Evolutionary conservation across 2,113 vertebrate species (phyloP).

Genomic region (Pongo abelii): DNA sequence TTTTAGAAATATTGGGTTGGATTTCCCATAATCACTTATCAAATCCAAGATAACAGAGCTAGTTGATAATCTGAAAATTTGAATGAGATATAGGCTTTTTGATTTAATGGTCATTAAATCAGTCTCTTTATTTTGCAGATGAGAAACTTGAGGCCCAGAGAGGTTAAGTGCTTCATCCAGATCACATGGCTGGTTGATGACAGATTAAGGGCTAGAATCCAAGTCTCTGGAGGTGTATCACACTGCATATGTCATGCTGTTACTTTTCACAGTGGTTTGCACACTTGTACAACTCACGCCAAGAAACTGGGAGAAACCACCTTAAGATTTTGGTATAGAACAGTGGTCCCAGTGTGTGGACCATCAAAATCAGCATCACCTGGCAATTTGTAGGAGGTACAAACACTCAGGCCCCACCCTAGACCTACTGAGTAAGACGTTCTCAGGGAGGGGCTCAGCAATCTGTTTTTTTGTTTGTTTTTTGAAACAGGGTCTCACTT

Average conservation of each 20-base stretch:
- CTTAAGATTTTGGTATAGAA: slow-evolving; percentile 5
- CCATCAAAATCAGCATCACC: background rate
- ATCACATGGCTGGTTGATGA: background rate
- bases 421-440: background rate
- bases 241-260: background rate
- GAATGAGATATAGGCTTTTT: background rate
- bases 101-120: background rate
- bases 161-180: background rate
- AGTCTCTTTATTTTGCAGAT: background rate
- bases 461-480: background rate
- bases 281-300: background rate
- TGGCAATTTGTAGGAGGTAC: background rate
- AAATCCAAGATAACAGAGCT: background rate
- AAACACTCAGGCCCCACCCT: background rate
- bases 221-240: background rate
- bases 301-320: background rate
- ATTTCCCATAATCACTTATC: background rate
- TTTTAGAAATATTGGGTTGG: background rate
- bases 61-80: background rate
- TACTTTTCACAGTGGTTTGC: background rate
- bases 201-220: slow-evolving; percentile 8
- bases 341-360: background rate
- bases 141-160: background rate
- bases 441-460: background rate
- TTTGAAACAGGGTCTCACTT: too few relatives aligned